Base-by-base conservation (phyloP, 2,113 vertebrate genomes). In the Astatoreochromis straeleni region DNA sequence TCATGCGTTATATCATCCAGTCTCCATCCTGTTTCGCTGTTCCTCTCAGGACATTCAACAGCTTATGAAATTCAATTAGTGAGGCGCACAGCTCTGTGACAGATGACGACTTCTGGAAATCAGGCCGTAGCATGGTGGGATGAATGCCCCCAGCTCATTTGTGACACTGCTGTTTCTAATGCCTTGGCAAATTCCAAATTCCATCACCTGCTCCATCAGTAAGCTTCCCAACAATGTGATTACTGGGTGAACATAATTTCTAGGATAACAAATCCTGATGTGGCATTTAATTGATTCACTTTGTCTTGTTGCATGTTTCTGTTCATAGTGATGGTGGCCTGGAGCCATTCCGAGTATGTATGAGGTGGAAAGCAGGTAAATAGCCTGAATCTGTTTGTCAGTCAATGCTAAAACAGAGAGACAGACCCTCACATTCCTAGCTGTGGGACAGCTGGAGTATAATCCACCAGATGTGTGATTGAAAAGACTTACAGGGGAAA, bases 21-120 rank as follows among this genome's bases (percentile, higher is more conserved):
- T 87, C 58, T 78, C 45, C 9, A 60, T 73, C 42, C 80, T 73
- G 51, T 83, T 89, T 63, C 12, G 6, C 80, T 78, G 45, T 85
- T 81, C 75, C 83, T 91, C 88, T 83, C 11, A 75, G 90, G 78
- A 89, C 58, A 89, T 83, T 84, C 75, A 92, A 51, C 70, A 85
- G 85, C 54, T 92, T 84, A 87, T 94, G 81, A 90, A 94, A 93
- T 92, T 84, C 55, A 95, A 93, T 94, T 85, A 94, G 86, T 89
- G 80, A 68, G 49, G 79, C 42, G 7, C 58, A 81, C 63, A 83
- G 79, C 80, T 87, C 85, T 86, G 80, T 87, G 85, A 90, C 79
- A 42, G 80, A 82, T 88, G 87, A 87, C 89, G 85, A 85, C 86
- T 89, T 83, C 40, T 87, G 84, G 45, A 82, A 87, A 89, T 86